Evolutionary conservation across 2,797 vertebrate species (phyloP).

Genomic region (Ceyx erithaca): DNA sequence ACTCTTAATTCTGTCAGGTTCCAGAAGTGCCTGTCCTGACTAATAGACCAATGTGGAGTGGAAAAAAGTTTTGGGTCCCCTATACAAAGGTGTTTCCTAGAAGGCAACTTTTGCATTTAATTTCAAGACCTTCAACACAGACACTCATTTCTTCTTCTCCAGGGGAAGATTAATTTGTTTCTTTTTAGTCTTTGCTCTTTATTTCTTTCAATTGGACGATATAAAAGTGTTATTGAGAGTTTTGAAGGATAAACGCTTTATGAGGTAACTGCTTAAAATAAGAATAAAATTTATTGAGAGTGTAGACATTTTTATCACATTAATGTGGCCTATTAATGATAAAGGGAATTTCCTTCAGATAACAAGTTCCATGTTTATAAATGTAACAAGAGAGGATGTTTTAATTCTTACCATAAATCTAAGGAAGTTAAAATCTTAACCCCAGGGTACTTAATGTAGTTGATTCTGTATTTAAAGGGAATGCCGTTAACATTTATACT

Average conservation of each 20-base stretch:
- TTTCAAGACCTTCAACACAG: slow-evolving; percentile 53
- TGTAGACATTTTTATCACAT: slow-evolving; percentile 73
- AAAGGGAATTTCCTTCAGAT: slow-evolving; percentile 78
- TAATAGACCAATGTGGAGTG: fast-evolving
- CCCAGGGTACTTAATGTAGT: slow-evolving; percentile 61
- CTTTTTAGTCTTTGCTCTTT: slow-evolving; percentile 76
- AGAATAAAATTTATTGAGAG: slow-evolving; percentile 65
- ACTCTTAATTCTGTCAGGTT: background rate
- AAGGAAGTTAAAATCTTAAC: slow-evolving; percentile 73
- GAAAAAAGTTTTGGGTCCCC: background rate
- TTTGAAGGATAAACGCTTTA: slow-evolving; percentile 74
- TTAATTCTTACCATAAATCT: slow-evolving; percentile 71
- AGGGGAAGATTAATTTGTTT: slow-evolving; percentile 75
- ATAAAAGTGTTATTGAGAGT: slow-evolving; percentile 75
- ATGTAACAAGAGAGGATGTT: slow-evolving; percentile 56
- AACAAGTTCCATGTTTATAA: slow-evolving; percentile 72
- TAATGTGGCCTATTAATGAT: slow-evolving; percentile 76
- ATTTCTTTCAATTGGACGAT: slow-evolving; percentile 74
- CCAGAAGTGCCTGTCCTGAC: background rate
- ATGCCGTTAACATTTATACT: slow-evolving; percentile 50
- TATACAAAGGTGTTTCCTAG: slow-evolving; percentile 19
- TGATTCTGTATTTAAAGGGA: slow-evolving; percentile 61
- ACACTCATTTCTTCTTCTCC: slow-evolving; percentile 41
- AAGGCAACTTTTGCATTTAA: slow-evolving; percentile 51
- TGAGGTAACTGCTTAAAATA: slow-evolving; percentile 72